These are phyloP conservation scores for Plectropomus leopardus DNA, from an alignment of 2,113 vertebrate species.

Conservation along the genomic window DNA sequence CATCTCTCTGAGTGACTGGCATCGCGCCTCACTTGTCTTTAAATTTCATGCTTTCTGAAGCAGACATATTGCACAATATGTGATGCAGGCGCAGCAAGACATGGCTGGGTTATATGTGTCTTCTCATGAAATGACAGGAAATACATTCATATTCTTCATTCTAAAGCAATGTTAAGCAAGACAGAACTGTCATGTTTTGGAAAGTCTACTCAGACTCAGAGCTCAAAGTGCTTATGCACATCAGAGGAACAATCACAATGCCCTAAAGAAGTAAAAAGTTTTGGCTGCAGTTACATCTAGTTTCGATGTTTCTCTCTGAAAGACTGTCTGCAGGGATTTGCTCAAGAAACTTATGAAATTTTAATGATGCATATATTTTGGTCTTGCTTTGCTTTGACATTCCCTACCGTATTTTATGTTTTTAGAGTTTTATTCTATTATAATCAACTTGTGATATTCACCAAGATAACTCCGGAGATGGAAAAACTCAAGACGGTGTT, in stretches of 20 bases:
- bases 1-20: slow-evolving; percentile 7
- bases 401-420: neutral
- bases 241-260: neutral
- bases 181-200: slow-evolving; percentile 5
- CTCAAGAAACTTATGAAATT: neutral
- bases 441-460: neutral
- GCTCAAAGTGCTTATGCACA: neutral
- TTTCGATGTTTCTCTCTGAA: neutral
- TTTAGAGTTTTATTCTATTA: neutral
- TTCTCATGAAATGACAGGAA: slow-evolving; percentile 17
- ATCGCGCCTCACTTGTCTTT: slow-evolving; percentile 18
- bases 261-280: neutral
- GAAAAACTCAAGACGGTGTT: neutral
- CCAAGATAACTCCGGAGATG: neutral
- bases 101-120: neutral
- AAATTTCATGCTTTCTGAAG: slow-evolving; percentile 30
- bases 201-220: slow-evolving; percentile 9
- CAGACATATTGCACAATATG: slow-evolving; percentile 12
- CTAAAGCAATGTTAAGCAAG: neutral
- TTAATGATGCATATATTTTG: neutral
- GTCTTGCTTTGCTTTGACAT: neutral
- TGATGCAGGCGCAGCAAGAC: slow-evolving; percentile 9
- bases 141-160: neutral
- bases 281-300: slow-evolving; percentile 8
- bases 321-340: neutral